These are phyloP conservation scores for Gibbula magus DNA, from an alignment of 2,888 invertebrate genomes.

Conservation along the genomic window DNA sequence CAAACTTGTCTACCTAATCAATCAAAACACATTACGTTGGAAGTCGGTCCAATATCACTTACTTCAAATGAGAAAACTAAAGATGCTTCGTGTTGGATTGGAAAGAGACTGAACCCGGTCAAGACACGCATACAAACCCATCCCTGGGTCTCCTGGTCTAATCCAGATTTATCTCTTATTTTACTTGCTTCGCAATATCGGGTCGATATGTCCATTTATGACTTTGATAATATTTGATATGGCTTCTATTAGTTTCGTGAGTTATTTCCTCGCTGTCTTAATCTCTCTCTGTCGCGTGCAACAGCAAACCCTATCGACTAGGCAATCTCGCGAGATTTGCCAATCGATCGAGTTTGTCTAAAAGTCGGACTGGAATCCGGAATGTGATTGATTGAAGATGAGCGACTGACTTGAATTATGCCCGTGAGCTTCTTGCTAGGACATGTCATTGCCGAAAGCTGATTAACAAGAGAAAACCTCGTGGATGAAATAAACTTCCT, in stretches of 20 bases:
- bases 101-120: neutral
- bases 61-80: constrained; percentile 15
- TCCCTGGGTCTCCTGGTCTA: neutral
- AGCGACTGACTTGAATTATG: constrained; percentile 19
- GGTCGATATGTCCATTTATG: constrained; percentile 18
- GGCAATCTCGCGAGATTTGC: constrained; percentile 24
- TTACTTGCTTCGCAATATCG: neutral
- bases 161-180: constrained; percentile 9
- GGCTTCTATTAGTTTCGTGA: constrained; percentile 22
- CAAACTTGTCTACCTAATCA: constrained; percentile 19
- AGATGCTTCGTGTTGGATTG: neutral
- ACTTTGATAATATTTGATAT: constrained; percentile 25
- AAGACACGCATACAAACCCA: neutral
- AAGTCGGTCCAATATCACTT: neutral
- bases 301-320: constrained; percentile 12
- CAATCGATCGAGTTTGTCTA: constrained; percentile 22
- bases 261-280: constrained; percentile 13
- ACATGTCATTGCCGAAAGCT: constrained; percentile 3
- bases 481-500: neutral
- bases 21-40: constrained; percentile 6
- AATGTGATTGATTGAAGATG: constrained; percentile 24
- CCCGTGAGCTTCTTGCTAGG: constrained; percentile 12
- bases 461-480: neutral
- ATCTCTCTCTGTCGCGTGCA: constrained; percentile 22
- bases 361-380: constrained; percentile 19